Conservation (phyloP, 2,888 invertebrate species). For the Cryptophagus acutangulus region DNA sequence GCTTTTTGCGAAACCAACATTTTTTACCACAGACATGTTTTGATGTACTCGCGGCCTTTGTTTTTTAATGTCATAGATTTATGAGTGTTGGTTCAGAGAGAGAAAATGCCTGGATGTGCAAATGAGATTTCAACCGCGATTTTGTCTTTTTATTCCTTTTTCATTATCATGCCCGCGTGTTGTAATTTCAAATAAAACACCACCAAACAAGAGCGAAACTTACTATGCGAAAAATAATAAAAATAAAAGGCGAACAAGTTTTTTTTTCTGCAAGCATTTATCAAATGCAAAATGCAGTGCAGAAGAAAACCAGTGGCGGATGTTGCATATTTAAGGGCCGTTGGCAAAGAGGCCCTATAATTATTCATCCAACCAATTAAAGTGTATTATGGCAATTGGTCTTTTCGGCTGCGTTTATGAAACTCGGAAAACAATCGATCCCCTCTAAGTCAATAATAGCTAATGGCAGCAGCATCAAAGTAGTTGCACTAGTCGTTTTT, state of each 20-base stretch:
- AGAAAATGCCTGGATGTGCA: constrained; percentile 32
- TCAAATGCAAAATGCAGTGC: no score
- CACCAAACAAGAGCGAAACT: neutral
- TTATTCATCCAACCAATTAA: no score
- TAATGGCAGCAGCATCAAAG: no score
- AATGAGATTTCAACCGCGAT: constrained; percentile 42
- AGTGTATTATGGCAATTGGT: no score
- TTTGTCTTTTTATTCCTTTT: constrained; percentile 29
- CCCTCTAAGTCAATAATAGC: no score
- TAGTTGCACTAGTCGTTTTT: no score
- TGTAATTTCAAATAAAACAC: constrained; percentile 19
- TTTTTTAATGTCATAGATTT: constrained; percentile 45
- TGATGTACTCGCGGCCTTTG: constrained; percentile 44
- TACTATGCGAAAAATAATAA: constrained; percentile 3
- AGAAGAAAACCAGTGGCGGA: no score
- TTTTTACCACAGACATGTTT: constrained; percentile 44
- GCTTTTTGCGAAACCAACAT: constrained; percentile 19
- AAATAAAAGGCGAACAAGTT: neutral
- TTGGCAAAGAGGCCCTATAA: no score
- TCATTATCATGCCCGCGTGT: constrained; percentile 3
- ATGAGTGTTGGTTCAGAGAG: constrained; percentile 30
- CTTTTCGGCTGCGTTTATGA: no score
- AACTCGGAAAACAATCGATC: no score
- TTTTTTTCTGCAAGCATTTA: no score
- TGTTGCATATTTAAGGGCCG: no score